phyloP scores from a whole-genome alignment of 1,140 invertebrate species.

The Bilobella aurantiaca region DNA sequence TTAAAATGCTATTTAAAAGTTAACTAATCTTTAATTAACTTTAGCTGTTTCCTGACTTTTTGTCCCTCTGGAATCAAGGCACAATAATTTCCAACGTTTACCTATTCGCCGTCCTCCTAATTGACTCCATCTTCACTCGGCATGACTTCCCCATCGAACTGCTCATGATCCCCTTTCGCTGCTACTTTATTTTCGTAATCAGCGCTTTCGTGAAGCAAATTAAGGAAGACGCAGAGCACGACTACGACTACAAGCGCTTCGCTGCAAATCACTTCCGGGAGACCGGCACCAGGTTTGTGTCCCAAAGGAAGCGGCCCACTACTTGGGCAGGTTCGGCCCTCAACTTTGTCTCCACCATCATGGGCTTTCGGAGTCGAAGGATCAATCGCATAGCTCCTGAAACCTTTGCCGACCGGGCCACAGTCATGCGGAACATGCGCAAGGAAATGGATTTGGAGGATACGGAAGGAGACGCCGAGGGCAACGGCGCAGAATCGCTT shows the following conservation, averaged over 20 bases:
- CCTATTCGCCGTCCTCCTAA: neutral
- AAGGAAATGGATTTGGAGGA: neutral
- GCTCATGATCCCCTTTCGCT: neutral
- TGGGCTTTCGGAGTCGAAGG: no score
- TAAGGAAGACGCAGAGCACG: neutral
- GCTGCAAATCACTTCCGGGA: neutral
- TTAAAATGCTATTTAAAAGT: neutral
- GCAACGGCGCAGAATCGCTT: no score
- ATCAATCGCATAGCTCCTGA: no score
- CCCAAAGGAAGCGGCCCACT: no score
- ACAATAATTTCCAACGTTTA: neutral
- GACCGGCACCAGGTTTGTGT: neutral
- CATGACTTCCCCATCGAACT: neutral
- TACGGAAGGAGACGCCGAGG: no score
- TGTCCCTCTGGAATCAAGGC: neutral
- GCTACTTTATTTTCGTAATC: neutral
- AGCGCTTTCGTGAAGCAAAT: neutral
- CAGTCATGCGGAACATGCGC: neutral
- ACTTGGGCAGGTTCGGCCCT: no score
- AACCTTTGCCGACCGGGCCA: neutral
- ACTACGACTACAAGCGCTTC: neutral
- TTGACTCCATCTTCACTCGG: neutral
- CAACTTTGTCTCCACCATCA: no score
- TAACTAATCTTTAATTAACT: neutral
- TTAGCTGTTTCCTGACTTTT: neutral